These are phyloP conservation scores for Lobophora halterata DNA, from an alignment of 2,888 invertebrate species.

Conservation along the genomic window DNA sequence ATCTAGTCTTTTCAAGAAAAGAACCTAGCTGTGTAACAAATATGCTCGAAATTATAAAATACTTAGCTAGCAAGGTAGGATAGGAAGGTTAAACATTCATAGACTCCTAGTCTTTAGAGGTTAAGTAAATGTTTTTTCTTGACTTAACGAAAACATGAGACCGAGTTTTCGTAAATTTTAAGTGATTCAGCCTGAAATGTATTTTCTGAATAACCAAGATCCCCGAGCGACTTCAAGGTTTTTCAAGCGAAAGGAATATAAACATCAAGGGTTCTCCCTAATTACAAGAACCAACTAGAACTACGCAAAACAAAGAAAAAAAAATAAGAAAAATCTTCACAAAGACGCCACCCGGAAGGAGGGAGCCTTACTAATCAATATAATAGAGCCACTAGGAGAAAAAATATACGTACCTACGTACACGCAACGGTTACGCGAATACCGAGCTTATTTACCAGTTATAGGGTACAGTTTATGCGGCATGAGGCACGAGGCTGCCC, in stretches of 20 bases:
- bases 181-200: neutral
- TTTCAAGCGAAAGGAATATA: conserved; percentile 20
- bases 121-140: no score
- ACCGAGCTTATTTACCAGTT: conserved; percentile 34
- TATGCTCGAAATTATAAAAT: no score
- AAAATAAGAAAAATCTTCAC: conserved; percentile 62
- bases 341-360: conserved; percentile 68
- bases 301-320: conserved; percentile 66
- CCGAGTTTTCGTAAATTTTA: no score
- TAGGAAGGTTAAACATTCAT: no score
- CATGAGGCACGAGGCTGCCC: conserved; percentile 61
- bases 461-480: conserved; percentile 40
- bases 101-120: no score
- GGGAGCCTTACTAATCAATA: conserved; percentile 77
- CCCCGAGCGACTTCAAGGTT: conserved; percentile 9
- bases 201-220: neutral
- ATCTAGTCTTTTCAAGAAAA: no score
- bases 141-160: no score
- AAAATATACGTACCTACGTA: conserved; percentile 65
- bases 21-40: no score
- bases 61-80: no score
- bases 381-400: conserved; percentile 79
- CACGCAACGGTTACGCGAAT: conserved; percentile 32
- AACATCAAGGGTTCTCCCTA: conserved; percentile 26
- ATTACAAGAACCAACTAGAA: conserved; percentile 39